phyloP scores from a whole-genome alignment of 2,113 vertebrate species.

The Alaudala cheleensis region DNA sequence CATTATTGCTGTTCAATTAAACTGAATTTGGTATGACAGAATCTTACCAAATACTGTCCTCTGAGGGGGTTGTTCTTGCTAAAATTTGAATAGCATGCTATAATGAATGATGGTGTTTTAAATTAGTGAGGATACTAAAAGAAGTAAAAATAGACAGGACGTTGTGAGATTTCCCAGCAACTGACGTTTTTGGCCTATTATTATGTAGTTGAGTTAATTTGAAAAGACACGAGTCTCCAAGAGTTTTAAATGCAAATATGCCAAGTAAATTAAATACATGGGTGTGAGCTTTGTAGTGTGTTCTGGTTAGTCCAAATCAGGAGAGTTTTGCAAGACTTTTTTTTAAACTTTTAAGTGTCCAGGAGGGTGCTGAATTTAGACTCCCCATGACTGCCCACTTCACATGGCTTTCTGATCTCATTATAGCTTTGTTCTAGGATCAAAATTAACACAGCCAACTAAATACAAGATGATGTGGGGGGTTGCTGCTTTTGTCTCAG shows the following conservation, averaged over 20 bases:
- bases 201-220: not conserved
- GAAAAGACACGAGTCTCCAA: not conserved
- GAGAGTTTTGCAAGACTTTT: not conserved
- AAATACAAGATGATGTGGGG: not conserved
- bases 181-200: not conserved
- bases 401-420: rapidly evolving
- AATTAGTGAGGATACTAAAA: not conserved
- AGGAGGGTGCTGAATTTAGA: not conserved
- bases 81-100: conserved; percentile 8
- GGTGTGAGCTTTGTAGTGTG: not conserved
- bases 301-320: not conserved
- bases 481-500: not conserved
- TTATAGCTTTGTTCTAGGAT: not conserved
- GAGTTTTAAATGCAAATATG: not conserved
- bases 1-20: not conserved
- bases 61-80: not conserved
- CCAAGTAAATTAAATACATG: not conserved
- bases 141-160: conserved; percentile 17
- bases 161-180: not conserved
- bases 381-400: not conserved
- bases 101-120: not conserved
- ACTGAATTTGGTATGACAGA: not conserved
- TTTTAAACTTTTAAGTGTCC: not conserved
- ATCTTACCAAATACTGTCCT: not conserved
- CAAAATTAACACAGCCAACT: not conserved